Percentiles rank a stretch among this genome's conserved stretches.
Conservation (phyloP, 2,113 vertebrate genomes). For the Regulus satrapa region DNA sequence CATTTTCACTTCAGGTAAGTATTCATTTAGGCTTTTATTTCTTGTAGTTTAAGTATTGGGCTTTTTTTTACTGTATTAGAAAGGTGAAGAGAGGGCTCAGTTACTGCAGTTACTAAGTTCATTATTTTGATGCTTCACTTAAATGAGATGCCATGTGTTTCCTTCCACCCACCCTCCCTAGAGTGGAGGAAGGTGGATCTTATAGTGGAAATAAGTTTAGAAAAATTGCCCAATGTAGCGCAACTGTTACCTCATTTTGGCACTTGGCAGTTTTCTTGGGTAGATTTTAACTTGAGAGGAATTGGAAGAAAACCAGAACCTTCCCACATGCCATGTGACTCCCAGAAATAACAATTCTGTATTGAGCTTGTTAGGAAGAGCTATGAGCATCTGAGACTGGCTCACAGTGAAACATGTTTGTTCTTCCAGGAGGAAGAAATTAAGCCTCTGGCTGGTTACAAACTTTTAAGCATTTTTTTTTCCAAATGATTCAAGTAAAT, state of each 20-base stretch:
- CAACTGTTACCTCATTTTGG: constrained; percentile 23
- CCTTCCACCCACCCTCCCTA: neutral
- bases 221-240: neutral
- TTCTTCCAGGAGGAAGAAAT: constrained; percentile 1
- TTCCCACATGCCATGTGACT: constrained; percentile 51
- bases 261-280: constrained; percentile 5
- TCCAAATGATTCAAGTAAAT: neutral
- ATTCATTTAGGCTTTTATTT: neutral
- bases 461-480: neutral
- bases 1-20: neutral
- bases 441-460: neutral
- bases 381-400: constrained; percentile 13
- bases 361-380: constrained; percentile 20
- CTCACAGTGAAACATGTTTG: neutral
- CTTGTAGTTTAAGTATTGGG: neutral
- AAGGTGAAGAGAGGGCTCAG: neutral
- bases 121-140: neutral
- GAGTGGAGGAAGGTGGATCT: neutral
- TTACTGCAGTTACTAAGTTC: neutral
- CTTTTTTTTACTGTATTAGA: neutral
- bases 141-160: neutral
- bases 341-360: constrained; percentile 49
- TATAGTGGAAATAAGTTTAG: constrained; percentile 3
- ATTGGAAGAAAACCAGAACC: constrained; percentile 47
- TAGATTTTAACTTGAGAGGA: constrained; percentile 35